A percentile compares a stretch with the other conserved stretches of the same genome.
Conservation (phyloP, 37 sponge, comb jelly and placozoan genomes). For the Chondrosia reniformis region DNA sequence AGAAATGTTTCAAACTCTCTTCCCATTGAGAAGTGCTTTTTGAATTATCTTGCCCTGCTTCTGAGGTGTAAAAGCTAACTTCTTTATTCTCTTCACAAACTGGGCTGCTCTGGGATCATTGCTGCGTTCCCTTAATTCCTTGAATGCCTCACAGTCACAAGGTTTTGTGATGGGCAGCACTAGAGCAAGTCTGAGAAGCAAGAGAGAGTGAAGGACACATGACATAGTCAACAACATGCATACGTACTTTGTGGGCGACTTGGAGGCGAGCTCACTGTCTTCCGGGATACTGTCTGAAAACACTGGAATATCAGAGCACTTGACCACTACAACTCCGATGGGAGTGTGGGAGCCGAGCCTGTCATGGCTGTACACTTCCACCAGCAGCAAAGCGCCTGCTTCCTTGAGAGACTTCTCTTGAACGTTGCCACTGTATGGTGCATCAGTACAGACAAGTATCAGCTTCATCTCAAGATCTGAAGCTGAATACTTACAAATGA, state of each 20-base stretch:
- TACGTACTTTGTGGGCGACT: not conserved
- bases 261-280: not conserved
- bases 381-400: conserved; percentile 38
- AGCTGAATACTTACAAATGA: conserved; percentile 40
- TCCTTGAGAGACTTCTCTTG: not conserved
- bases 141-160: not conserved
- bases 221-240: not conserved
- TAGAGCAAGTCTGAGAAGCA: not conserved
- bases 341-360: conserved; percentile 41
- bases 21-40: not conserved
- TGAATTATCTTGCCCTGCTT: not conserved
- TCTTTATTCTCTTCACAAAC: conserved; percentile 2
- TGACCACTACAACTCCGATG: conserved; percentile 47
- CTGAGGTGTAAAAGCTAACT: not conserved
- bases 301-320: conserved; percentile 21
- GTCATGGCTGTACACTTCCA: conserved; percentile 56
- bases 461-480: not conserved
- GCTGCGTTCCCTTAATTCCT: not conserved
- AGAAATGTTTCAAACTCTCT: no score
- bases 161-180: not conserved
- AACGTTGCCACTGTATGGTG: not conserved
- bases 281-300: not conserved
- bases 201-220: not conserved
- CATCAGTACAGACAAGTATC: not conserved
- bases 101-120: not conserved